These are phyloP conservation scores for Dendrolimus punctatus DNA, from an alignment of 1,140 invertebrate genomes.

Conservation along the genomic window DNA sequence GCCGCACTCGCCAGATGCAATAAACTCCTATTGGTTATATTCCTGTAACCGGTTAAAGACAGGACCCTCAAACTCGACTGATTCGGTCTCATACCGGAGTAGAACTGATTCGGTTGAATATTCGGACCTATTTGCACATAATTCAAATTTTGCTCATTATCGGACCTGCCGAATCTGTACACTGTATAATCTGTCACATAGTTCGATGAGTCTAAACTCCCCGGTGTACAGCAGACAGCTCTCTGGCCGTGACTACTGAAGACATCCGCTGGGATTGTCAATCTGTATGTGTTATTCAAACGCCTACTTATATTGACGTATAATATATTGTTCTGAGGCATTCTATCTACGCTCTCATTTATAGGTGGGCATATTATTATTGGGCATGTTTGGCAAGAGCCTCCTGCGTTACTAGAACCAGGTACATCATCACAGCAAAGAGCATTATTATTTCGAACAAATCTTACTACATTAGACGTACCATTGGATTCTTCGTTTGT, in stretches of 20 bases:
- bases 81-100: constrained; percentile 24
- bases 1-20: constrained; percentile 74
- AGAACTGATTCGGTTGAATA: constrained; percentile 3
- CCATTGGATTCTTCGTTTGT: not conserved
- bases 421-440: not conserved
- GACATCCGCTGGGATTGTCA: constrained; percentile 5
- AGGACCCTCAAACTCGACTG: constrained; percentile 40
- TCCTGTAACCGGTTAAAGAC: constrained; percentile 73
- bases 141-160: constrained; percentile 33
- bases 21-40: constrained; percentile 77
- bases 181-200: constrained; percentile 42
- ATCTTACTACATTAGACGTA: not conserved
- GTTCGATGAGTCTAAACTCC: constrained; percentile 13
- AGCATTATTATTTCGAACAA: not conserved
- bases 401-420: no score
- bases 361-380: no score
- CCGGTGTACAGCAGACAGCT: no score
- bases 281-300: constrained; percentile 12
- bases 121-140: constrained; percentile 39
- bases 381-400: no score
- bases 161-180: constrained; percentile 36
- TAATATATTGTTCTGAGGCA: constrained; percentile 8
- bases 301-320: constrained; percentile 19
- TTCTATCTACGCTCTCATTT: not conserved
- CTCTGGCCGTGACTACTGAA: constrained; percentile 1